Conservation (phyloP, 2,888 invertebrate genomes). For the Merodon equestris region DNA sequence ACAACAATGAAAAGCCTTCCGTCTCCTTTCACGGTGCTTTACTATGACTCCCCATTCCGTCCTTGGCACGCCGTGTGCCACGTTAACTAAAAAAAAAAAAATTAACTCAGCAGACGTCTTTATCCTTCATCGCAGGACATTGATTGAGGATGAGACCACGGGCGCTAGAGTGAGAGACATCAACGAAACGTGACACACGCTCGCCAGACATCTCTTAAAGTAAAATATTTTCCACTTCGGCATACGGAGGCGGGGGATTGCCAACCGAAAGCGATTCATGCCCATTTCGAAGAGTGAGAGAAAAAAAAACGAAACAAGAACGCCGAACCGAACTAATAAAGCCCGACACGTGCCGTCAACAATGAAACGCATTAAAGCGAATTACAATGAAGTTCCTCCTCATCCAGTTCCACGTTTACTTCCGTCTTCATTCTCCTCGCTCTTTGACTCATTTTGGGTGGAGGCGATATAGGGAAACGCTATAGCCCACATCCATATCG, state of each 20-base stretch:
- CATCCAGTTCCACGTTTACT: neutral
- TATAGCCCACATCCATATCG: too few relatives aligned
- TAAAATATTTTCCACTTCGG: neutral
- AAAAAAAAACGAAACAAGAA: slow-evolving; percentile 70
- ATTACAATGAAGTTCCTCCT: slow-evolving; percentile 75
- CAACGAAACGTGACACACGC: slow-evolving; percentile 67
- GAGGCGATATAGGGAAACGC: too few relatives aligned
- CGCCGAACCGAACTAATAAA: slow-evolving; percentile 77
- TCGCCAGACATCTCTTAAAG: slow-evolving; percentile 32
- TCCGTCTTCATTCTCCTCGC: too few relatives aligned
- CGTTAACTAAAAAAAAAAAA: slow-evolving; percentile 32
- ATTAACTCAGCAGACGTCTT: slow-evolving; percentile 15
- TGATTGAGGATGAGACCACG: slow-evolving; percentile 56
- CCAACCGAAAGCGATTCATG: slow-evolving; percentile 57
- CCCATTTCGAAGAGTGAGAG: slow-evolving; percentile 40
- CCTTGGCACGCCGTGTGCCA: slow-evolving; percentile 22
- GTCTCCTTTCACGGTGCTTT: slow-evolving; percentile 4
- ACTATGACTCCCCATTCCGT: neutral
- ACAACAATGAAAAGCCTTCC: slow-evolving; percentile 46
- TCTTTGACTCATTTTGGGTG: neutral
- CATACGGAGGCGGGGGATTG: slow-evolving; percentile 61
- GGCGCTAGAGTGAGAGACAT: slow-evolving; percentile 48
- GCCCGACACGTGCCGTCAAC: slow-evolving; percentile 79
- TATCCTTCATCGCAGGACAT: slow-evolving; percentile 26
- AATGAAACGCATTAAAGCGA: slow-evolving; percentile 80